Base-by-base conservation (phyloP, 35 echinoderm and acorn worm species). In the Heliocidaris erythrogramma region DNA sequence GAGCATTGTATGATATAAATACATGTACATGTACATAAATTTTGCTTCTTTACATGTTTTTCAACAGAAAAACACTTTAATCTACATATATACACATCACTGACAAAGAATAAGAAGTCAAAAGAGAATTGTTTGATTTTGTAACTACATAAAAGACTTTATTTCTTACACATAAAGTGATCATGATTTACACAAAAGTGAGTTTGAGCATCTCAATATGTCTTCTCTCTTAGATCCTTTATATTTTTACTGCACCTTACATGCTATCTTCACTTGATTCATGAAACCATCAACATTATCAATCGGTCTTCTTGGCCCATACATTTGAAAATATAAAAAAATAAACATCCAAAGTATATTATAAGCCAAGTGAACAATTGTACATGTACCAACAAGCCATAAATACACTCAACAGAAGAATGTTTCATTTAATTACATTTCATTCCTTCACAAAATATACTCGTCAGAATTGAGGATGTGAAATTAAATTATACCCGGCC, bases 141-240 rank as follows among this genome's bases (percentile, higher is more conserved):
- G 5, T 56, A 56, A 56, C 52, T 56, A 56, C 52, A 14, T 56
- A 56, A 56, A 56, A 56, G 52, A 78, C 65, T 78, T 78, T 78
- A 78, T 78, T 78, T 78, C 65, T 78, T 78, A 78, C 65, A 78
- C 65, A 78, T 78, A 78, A 78, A 78, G 65, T 78, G 65, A 78
- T 27, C 17, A 78, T 78, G 65, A 78, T 78, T 27, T 78, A 78
- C 65, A 78, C 2, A 56, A 56, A 56, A 78, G 65, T 78, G 65
- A n/a, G 65, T 78, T 78, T 78, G 65, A 78, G 65, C 18, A 27
- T 78, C 65, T 5, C 65, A 78, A 78, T n/a, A 5, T 42, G 3
- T 3, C 35, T 1, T 3, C 3, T 78, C 4, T 78, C 17, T 27
- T 78, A 14, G 52, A 56, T 56, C 52, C 52, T 56, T 14, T 56